Conservation (phyloP, 2,113 vertebrate genomes). For the Hystrix cristata region DNA sequence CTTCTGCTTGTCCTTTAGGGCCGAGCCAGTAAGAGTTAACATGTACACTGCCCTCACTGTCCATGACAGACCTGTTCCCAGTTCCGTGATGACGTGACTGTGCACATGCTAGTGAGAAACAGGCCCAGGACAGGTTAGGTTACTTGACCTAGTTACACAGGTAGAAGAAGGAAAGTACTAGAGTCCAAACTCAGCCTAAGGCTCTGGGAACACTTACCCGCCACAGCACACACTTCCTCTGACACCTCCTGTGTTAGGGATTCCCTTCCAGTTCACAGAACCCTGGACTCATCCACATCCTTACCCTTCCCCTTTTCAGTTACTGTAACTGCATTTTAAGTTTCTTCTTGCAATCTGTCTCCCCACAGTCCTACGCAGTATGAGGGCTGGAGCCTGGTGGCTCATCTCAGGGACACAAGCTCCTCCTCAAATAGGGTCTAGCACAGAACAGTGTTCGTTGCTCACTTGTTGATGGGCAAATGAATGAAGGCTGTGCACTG, state of each 20-base stretch:
- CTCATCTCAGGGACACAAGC: not conserved
- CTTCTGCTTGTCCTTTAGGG: not conserved
- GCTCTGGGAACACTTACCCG: not conserved
- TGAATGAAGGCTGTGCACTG: not conserved
- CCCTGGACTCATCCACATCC: fast-evolving
- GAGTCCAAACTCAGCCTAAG: not conserved
- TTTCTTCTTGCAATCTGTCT: not conserved
- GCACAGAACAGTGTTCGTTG: not conserved
- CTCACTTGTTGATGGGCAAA: not conserved
- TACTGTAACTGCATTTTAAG: not conserved
- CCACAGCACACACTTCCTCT: fast-evolving
- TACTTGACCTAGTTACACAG: not conserved
- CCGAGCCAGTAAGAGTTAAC: not conserved
- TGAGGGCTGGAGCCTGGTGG: not conserved
- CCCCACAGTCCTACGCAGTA: not conserved
- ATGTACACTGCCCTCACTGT: fast-evolving
- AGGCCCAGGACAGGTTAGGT: not conserved
- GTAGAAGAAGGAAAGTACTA: not conserved
- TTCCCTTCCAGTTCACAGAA: not conserved
- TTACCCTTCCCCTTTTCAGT: not conserved
- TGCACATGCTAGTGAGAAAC: not conserved
- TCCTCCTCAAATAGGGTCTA: not conserved
- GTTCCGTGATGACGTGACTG: not conserved
- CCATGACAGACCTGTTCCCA: not conserved
- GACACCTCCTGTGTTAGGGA: not conserved